Conservation (phyloP, 1,140 invertebrate species). For the Meloidogyne chitwoodi region DNA sequence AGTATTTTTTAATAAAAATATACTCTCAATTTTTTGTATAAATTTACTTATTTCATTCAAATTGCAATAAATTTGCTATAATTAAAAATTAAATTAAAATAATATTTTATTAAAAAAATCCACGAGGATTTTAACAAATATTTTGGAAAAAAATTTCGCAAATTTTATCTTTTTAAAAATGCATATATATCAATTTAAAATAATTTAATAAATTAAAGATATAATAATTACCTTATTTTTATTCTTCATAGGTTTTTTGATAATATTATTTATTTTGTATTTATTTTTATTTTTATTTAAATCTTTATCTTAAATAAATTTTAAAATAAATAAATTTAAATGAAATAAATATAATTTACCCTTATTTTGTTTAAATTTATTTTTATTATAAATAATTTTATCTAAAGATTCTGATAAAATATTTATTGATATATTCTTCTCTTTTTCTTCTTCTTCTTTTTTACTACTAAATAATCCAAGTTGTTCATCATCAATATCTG, state of each 20-base stretch:
- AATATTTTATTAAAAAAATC: no score
- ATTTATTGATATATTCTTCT: not conserved
- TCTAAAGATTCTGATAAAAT: no score
- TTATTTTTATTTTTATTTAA: not conserved
- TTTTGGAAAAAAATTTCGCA: no score
- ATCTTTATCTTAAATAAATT: not conserved
- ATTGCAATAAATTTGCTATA: not conserved
- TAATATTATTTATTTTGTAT: not conserved
- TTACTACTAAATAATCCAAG: not conserved
- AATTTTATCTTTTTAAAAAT: no score
- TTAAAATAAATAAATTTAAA: no score
- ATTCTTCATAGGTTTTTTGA: not conserved
- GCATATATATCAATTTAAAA: no score
- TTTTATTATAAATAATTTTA: no score
- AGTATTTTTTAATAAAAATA: not conserved
- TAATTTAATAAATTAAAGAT: no score
- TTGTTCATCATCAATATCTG: not conserved
- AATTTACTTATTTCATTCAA: not conserved
- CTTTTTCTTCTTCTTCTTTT: not conserved
- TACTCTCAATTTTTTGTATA: not conserved
- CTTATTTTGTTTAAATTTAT: no score
- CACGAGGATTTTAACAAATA: no score
- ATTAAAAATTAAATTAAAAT: not conserved
- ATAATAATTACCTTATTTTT: not conserved
- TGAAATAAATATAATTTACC: no score